Evolutionary conservation across 2,797 vertebrate species (phyloP), one percentile per base, ranked within the genome.

Genomic region (Caiman crocodilus): DNA sequence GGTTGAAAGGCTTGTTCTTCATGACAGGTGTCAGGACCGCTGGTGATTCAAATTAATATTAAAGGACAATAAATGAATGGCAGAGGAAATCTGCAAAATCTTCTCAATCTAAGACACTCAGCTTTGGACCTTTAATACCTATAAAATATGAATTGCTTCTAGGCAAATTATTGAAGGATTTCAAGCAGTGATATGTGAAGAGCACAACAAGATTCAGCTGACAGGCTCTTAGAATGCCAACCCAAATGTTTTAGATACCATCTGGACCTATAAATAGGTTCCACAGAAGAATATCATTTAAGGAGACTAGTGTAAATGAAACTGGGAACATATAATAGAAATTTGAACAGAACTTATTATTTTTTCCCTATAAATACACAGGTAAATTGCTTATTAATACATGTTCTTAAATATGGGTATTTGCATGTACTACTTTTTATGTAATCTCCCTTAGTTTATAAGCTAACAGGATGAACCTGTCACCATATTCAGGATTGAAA

Each of bases 11-110:
- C 91, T 95, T 84, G 89, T 78, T 94, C 60, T 94, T 94, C 64
- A 78, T 96, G 96, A 95, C 94, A 97, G 96, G 87, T 97, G 89
- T 86, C 96, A 96, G 84, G 59, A 84, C 77, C 90, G 23, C 76
- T 84, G 89, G 79, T 90, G 77, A 94, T 95, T 95, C 94, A 96
- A 93, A 96, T 97, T 93, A 94, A 94, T 93, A 92, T 90, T 83
- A 90, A 96, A 97, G 89, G 93, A 83, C 59, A 92, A 76, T 94
- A 93, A 95, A 90, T 87, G 89, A 94, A 87, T 90, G 93, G 28
- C 84, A 96, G 86, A 82, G 65, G 28, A 95, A 93, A 91, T 90
- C 87, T 94, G 57, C 42, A 94, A 84, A 92, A 94, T 92, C 80
- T 95, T 76, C 87, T 92, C 76, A 56, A 82, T 28, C 50, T 73